Evolutionary conservation across 2,888 invertebrate species (phyloP), one percentile per base, ranked within the genome.

Genomic region (Drosophila kanekoi): DNA sequence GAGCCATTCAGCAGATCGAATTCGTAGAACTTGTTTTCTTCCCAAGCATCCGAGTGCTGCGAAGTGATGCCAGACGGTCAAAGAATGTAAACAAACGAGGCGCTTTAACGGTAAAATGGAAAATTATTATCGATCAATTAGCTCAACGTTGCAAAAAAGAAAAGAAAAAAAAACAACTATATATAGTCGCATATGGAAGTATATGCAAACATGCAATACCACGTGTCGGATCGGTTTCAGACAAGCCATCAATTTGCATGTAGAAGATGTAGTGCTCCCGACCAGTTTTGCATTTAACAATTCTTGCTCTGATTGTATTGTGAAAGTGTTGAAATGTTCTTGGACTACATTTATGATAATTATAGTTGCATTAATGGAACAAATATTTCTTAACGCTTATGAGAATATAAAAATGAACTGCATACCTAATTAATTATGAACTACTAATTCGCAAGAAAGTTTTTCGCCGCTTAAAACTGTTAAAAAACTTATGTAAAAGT

Each of bases 81-180:
- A 82, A 89, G 83, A 89, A 83, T 90, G 77, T 79, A 83, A 90
- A 77, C 77, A 83, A 88, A 90, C 83, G 83, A 85, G 88, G 89
- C 79, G 90, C 78, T 87, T 89, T 89, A 89, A 89, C 88, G 87
- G 88, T 90, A 87, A 90, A 82, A 72, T 81, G 86, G 76, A 89
- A 89, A 88, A 90, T 82, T 90, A 87, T 90, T 90, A 87, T 90
- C 83, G 89, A 88, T 88, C 86, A 88, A 88, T 88, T 88, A 88
- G 81, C 75, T 70, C 68, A 77, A 72, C 43, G 56, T 73, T 85
- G 89, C 79, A 87, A 84, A 87, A 88, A 83, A 47, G 1, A 18
- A 33, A n/a, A 20, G 18, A 49, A 4, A 13, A 61, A 20, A 62
- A 9, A 54, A 37, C 41, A 43, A 23, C 32, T 43, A 38, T 38